These are phyloP conservation scores for Cynaeus angustus DNA, from an alignment of 2,888 invertebrate species.

Conservation along the genomic window DNA sequence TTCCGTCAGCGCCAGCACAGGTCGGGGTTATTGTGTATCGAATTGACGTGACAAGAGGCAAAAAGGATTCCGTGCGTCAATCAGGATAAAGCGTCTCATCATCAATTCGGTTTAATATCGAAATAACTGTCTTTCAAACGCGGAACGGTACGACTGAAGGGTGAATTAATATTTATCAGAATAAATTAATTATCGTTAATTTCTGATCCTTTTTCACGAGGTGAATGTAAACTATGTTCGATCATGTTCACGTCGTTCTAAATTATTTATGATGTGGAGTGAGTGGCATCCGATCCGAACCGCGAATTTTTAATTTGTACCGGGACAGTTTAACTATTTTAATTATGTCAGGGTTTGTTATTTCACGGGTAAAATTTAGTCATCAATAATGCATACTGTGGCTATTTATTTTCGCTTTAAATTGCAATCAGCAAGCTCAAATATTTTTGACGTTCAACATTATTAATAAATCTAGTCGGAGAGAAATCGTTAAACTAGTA, in stretches of 20 bases:
- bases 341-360: slow-evolving; percentile 10
- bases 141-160: slow-evolving; percentile 19
- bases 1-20: slow-evolving; percentile 18
- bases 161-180: slow-evolving; percentile 37
- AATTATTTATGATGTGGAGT: neutral
- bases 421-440: slow-evolving; percentile 9
- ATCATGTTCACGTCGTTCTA: neutral
- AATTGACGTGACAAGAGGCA: slow-evolving; percentile 37
- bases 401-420: slow-evolving; percentile 17
- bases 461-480: slow-evolving; percentile 3
- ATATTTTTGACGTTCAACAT: neutral
- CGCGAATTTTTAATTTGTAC: neutral
- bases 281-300: neutral
- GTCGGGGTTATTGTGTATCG: slow-evolving; percentile 36
- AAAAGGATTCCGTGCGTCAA: slow-evolving; percentile 33
- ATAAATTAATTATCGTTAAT: slow-evolving; percentile 38
- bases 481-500: slow-evolving; percentile 4
- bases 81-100: slow-evolving; percentile 43
- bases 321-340: slow-evolving; percentile 3
- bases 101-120: slow-evolving; percentile 37
- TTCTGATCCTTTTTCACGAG: slow-evolving; percentile 10
- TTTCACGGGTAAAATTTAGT: neutral
- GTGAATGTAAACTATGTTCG: slow-evolving; percentile 1
- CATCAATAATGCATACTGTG: slow-evolving; percentile 13
- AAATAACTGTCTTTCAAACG: slow-evolving; percentile 42